phyloP scores from a whole-genome alignment of 1,140 invertebrate genomes.

The Drosophila subobscura region DNA sequence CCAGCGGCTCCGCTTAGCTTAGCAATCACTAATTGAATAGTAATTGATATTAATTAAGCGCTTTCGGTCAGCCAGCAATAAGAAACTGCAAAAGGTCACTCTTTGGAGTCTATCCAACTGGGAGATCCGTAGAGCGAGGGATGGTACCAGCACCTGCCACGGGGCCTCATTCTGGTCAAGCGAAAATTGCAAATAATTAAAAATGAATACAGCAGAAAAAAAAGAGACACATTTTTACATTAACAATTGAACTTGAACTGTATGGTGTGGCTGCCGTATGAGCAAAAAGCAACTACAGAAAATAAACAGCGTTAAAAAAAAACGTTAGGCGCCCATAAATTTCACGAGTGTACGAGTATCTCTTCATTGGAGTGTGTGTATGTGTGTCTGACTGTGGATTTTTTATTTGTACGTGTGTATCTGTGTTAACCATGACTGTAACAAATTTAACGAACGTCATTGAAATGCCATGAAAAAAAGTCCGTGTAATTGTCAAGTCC shows the following conservation, averaged over 20 bases:
- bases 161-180: constrained; percentile 36
- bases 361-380: constrained; percentile 20
- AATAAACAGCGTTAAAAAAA: constrained; percentile 41
- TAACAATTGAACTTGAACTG: constrained; percentile 81
- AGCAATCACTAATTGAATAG: constrained; percentile 71
- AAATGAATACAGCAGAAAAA: constrained; percentile 49
- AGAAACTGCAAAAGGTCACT: constrained; percentile 15
- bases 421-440: constrained; percentile 77
- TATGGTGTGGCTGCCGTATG: constrained; percentile 51
- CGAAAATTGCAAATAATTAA: constrained; percentile 49
- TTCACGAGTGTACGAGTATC: constrained; percentile 44
- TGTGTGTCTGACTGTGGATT: constrained; percentile 9
- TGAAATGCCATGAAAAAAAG: constrained; percentile 69
- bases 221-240: constrained; percentile 65
- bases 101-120: constrained; percentile 2
- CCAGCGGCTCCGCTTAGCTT: constrained; percentile 35
- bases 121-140: background rate
- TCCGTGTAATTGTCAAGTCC: constrained; percentile 82
- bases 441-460: constrained; percentile 81
- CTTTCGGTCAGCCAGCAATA: constrained; percentile 14
- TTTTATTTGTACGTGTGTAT: constrained; percentile 34
- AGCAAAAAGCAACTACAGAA: constrained; percentile 38
- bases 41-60: constrained; percentile 78
- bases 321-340: constrained; percentile 60
- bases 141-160: constrained; percentile 29